These are phyloP conservation scores for Centrocercus urophasianus DNA, from an alignment of 2,113 vertebrate species.

Conservation along the genomic window DNA sequence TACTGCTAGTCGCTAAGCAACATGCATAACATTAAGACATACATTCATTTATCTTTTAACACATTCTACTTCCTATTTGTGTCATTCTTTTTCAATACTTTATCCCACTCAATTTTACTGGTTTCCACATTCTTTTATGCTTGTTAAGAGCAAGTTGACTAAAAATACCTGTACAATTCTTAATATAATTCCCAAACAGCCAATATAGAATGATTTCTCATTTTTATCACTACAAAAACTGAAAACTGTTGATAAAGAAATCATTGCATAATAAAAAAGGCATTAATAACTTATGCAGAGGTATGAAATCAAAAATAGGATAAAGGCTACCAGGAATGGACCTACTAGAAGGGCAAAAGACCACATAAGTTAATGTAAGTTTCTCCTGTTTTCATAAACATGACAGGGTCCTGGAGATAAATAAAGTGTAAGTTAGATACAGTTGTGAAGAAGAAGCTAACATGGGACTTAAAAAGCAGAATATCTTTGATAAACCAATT, in stretches of 20 bases:
- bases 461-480: neutral
- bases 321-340: neutral
- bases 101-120: constrained; percentile 2
- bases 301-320: neutral
- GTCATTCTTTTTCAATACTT: constrained; percentile 33
- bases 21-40: constrained; percentile 62
- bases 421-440: neutral
- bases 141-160: neutral
- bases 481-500: neutral
- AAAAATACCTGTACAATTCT: neutral
- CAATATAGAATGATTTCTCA: neutral
- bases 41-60: constrained; percentile 58
- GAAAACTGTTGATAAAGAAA: neutral
- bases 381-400: neutral
- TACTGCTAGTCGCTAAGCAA: constrained; percentile 76
- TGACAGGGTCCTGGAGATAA: neutral
- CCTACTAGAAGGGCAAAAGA: neutral
- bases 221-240: neutral
- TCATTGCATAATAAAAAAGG: neutral
- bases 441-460: neutral
- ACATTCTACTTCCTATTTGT: constrained; percentile 11
- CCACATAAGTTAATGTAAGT: neutral
- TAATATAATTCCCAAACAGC: neutral
- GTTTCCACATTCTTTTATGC: neutral
- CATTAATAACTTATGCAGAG: neutral